A percentile compares a stretch with the other conserved stretches of the same genome.
phyloP scores from a whole-genome alignment of 1,140 invertebrate genomes.

The Aphelinus certus region DNA sequence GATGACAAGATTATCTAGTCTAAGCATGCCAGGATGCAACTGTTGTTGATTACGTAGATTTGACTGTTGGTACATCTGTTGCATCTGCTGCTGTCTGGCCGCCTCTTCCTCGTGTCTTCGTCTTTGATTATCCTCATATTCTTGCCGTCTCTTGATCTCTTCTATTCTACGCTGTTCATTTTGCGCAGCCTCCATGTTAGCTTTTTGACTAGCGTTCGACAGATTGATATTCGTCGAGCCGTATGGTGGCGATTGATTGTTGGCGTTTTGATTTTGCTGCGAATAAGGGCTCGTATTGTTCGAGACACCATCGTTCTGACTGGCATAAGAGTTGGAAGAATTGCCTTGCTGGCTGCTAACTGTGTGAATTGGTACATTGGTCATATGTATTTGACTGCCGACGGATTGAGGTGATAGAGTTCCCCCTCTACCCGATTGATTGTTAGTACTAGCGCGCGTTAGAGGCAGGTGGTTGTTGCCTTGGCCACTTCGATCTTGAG shows the following conservation, averaged over 20 bases:
- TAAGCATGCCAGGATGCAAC: conserved; percentile 60
- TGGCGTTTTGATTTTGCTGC: conserved; percentile 45
- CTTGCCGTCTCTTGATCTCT: conserved; percentile 67
- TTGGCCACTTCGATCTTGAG: conserved; percentile 49
- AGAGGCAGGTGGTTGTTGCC: conserved; percentile 29
- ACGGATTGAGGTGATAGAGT: conserved; percentile 52
- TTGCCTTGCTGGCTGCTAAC: conserved; percentile 49
- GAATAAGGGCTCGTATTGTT: conserved; percentile 20
- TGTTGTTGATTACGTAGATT: conserved; percentile 53
- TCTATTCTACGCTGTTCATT: conserved; percentile 66
- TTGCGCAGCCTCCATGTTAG: conserved; percentile 39
- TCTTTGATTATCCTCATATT: conserved; percentile 63
- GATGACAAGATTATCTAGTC: conserved; percentile 69
- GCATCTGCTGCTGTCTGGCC: conserved; percentile 53
- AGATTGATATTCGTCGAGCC: conserved; percentile 46
- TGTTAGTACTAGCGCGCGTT: conserved; percentile 50
- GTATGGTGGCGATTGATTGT: conserved; percentile 48
- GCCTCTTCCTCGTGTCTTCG: conserved; percentile 66
- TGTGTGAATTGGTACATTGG: conserved; percentile 51
- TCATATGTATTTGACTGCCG: conserved; percentile 53
- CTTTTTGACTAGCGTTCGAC: conserved; percentile 50
- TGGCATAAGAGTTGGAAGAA: conserved; percentile 45
- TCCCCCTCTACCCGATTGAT: conserved; percentile 53
- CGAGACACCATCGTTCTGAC: conserved; percentile 43
- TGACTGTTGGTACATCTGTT: conserved; percentile 51